Evolutionary conservation across 2,888 invertebrate species (phyloP), one percentile per base, ranked within the genome.

Genomic region (Ormyrus nitidulus): DNA sequence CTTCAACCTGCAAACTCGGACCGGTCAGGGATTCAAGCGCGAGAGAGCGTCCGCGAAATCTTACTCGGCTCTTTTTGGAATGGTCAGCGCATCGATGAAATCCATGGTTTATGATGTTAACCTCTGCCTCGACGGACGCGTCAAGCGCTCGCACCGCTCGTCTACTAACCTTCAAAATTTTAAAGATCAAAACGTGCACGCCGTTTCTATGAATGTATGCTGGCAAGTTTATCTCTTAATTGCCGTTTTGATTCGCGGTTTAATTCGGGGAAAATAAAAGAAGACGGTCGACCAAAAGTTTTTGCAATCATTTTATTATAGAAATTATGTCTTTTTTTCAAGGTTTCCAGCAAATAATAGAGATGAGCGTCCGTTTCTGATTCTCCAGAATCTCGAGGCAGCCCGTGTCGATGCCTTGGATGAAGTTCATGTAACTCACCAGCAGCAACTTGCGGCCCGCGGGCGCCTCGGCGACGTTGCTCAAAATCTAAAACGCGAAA

Each of bases 391-490:
- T 53, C 49, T 83, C 81, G 68, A 83, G 70, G 9, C 76, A 69
- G 58, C 81, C 80, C 48, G 79, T 81, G 62, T 84, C 81, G 8
- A 86, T 81, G 54, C 81, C 62, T 76, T 83, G 82, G 66, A 87
- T 82, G 68, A 80, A 59, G 66, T 66, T 76, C 8, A 75, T 71
- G 74, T 86, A 76, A 44, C 61, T 72, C 2, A 77, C 66, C 53
- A 78, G 68, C 6, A 87, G 73, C 34, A 71, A 75, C 54, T 68
- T 69, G 51, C 83, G 84, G 13, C 83, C 86, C 72, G 84, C 83
- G n/a, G 85, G 84, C 66, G 82, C 69, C 83, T 85, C 84, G 6
- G 85, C 84, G 61, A 87, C 83, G 77, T 87, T 87, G 59, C 84
- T 84, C 54, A 87, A 79, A 46, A 82, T 83, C 87, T 87, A 65